These are phyloP conservation scores for Coreius guichenoti DNA, from an alignment of 2,797 vertebrate species.

Conservation along the genomic window DNA sequence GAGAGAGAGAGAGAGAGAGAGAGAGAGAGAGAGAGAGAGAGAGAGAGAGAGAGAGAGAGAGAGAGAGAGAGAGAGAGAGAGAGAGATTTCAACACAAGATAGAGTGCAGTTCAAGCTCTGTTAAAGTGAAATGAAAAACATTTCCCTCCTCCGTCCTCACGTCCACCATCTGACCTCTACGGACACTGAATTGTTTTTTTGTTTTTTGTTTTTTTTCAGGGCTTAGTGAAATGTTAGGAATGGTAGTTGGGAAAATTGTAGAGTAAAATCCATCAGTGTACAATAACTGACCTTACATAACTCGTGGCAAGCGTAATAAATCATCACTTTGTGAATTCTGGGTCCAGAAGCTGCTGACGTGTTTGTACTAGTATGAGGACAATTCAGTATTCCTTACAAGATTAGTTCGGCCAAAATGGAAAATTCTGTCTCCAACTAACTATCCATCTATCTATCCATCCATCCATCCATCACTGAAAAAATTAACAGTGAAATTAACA, in stretches of 20 bases:
- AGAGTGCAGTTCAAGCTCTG: slow-evolving; percentile 43
- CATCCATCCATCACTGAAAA: not conserved
- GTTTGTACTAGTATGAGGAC: slow-evolving; percentile 14
- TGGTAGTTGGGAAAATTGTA: slow-evolving; percentile 11
- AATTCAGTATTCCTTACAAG: slow-evolving; percentile 13
- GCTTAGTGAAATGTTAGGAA: slow-evolving; percentile 50
- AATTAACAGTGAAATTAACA: too few species aligned
- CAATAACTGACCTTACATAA: slow-evolving; percentile 13
- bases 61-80: too few species aligned
- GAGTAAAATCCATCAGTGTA: slow-evolving; percentile 27
- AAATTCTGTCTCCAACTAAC: not conserved
- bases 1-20: slow-evolving; percentile 10
- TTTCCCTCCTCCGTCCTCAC: slow-evolving; percentile 51
- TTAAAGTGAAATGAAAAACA: slow-evolving; percentile 57
- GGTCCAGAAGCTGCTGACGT: slow-evolving; percentile 12
- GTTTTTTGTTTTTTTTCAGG: slow-evolving; percentile 62
- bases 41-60: slow-evolving; percentile 31
- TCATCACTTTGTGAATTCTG: slow-evolving; percentile 12
- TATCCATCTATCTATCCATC: too few species aligned
- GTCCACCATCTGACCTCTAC: slow-evolving; percentile 44
- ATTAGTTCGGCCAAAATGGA: not conserved
- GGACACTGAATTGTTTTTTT: slow-evolving; percentile 65
- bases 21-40: not conserved
- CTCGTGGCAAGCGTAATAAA: slow-evolving; percentile 45
- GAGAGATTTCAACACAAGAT: slow-evolving; percentile 62